Evolutionary conservation across 2,888 invertebrate species (phyloP).

Genomic region (Cremastobaeus sp.): DNA sequence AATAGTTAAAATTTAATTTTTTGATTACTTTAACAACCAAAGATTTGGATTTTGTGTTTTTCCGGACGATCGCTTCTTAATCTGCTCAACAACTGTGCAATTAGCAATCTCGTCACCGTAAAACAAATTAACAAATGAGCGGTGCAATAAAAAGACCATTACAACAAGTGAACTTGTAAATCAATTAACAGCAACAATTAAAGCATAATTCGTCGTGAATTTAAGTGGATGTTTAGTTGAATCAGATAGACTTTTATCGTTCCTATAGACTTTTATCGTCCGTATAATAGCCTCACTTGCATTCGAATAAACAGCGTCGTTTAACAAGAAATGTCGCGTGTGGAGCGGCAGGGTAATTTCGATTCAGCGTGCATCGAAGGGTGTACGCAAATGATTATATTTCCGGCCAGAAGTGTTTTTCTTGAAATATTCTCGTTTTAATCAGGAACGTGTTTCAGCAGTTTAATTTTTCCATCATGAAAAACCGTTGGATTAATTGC

Average conservation of each 20-base stretch:
- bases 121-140: slow-evolving; percentile 18
- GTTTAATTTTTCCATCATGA: slow-evolving; percentile 15
- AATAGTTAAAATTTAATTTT: too few relatives aligned
- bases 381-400: slow-evolving; percentile 26
- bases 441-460: slow-evolving; percentile 16
- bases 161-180: slow-evolving; percentile 23
- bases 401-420: slow-evolving; percentile 13
- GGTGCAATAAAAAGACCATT: slow-evolving; percentile 14
- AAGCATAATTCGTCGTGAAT: slow-evolving; percentile 18
- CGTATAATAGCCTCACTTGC: slow-evolving; percentile 19
- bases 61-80: too few relatives aligned
- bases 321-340: slow-evolving; percentile 40
- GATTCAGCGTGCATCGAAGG: slow-evolving; percentile 26
- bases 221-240: slow-evolving; percentile 32
- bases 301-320: slow-evolving; percentile 40
- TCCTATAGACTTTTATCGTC: slow-evolving; percentile 32
- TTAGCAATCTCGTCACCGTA: slow-evolving; percentile 13
- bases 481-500: too few relatives aligned
- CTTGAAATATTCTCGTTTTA: slow-evolving; percentile 25
- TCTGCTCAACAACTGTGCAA: too few relatives aligned
- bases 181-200: slow-evolving; percentile 34
- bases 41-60: too few relatives aligned
- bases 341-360: slow-evolving; percentile 17
- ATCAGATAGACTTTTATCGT: too few relatives aligned
- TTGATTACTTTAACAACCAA: too few relatives aligned